Base-by-base conservation (phyloP, 2,797 vertebrate genomes). In the Bovichtus variegatus region DNA sequence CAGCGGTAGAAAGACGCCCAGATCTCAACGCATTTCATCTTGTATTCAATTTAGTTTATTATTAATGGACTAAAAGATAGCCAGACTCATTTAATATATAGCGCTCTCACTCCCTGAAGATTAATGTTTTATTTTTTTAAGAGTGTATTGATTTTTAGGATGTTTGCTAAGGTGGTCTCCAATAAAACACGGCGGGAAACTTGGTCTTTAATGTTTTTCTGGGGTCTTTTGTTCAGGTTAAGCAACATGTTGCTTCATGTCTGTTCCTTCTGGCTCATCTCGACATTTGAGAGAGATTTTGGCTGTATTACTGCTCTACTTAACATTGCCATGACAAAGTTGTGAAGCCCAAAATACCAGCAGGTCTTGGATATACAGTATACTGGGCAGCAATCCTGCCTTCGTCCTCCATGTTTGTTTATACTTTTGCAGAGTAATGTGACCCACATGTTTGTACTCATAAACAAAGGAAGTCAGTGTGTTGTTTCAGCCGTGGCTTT, bases 331-430 rank as follows among this genome's bases (percentile, higher is more conserved):
- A 64, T 51, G 50, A 62, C 31, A 60, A 5, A 77, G 38, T 54
- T 78, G 34, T 77, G 55, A 76, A 68, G 81, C 82, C 54, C 19
- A 67, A 72, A 72, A 74, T 57, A 38, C 64, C 65, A 74, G 8
- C 73, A 65, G 71, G 66, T 31, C 36, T 49, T 51, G 16, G 50
- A 69, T 70, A 58, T 55, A 59, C n/a, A n/a, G n/a, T n/a, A n/a
- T 80, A 71, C 57, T 54, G 12, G 40, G 25, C 50, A 66, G 38
- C 19, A 27, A 34, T 71, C 12, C 29, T 62, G 51, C 62, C 73
- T 59, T 81, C 47, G 61, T 61, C 57, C 54, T 72, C 54, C 47
- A 5, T 79, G 69, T 73, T 73, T 86, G 68, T 81, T 80, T 85
- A 46, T 44, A 46, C 64, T 46, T 47, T 75, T 61, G 74, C 76